These are phyloP conservation scores for Phylloscopus collybita DNA, from an alignment of 2,797 vertebrate genomes.

Conservation along the genomic window DNA sequence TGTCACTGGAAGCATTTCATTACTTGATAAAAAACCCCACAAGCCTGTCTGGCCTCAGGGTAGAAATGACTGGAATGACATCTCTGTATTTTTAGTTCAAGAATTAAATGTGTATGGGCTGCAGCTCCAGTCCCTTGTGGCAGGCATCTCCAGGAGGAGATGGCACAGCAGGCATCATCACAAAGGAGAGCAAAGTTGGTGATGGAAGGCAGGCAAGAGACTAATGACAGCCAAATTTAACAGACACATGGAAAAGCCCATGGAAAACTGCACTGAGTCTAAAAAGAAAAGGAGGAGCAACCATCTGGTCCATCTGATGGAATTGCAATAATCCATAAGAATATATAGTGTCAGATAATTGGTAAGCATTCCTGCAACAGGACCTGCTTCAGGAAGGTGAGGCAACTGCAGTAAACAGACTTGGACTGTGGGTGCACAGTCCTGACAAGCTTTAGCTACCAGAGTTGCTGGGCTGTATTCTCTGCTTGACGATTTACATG, in stretches of 20 bases:
- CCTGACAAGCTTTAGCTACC: neutral
- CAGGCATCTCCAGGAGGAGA: neutral
- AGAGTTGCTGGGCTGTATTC: neutral
- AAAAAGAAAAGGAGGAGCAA: neutral
- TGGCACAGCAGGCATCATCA: neutral
- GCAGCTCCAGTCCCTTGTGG: slow-evolving; percentile 2
- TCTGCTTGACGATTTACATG: neutral
- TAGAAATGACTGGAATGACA: slow-evolving; percentile 61
- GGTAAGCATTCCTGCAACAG: neutral
- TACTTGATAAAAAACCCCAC: slow-evolving; percentile 45
- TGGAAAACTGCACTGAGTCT: neutral
- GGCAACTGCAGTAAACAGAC: neutral
- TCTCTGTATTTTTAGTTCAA: slow-evolving; percentile 48
- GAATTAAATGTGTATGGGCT: slow-evolving; percentile 41
- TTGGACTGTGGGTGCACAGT: neutral
- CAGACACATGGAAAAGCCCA: neutral
- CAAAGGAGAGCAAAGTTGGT: neutral
- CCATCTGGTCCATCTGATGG: neutral
- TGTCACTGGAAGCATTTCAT: slow-evolving; percentile 56
- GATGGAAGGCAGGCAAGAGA: neutral
- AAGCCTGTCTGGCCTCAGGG: slow-evolving; percentile 35
- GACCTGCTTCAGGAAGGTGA: neutral
- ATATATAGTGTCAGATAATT: neutral
- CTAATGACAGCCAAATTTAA: neutral
- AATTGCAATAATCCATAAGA: neutral